phyloP scores from a whole-genome alignment of 2,888 invertebrate species.

The Tinea semifulvella region DNA sequence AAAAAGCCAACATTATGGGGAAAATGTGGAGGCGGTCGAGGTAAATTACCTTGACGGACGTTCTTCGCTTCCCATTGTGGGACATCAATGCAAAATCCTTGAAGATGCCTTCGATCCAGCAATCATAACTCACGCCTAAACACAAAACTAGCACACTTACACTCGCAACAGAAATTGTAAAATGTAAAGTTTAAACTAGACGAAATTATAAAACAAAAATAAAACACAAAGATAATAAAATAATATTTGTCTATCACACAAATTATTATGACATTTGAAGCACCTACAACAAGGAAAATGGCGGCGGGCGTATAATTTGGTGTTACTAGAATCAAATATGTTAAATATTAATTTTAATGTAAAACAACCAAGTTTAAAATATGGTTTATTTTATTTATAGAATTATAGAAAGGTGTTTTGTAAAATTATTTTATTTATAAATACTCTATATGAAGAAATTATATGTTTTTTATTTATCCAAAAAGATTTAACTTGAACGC shows the following conservation, averaged over 20 bases:
- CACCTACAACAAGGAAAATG: slow-evolving; percentile 67
- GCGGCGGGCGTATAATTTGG: slow-evolving; percentile 29
- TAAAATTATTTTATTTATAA: no score
- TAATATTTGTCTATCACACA: background rate
- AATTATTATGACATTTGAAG: slow-evolving; percentile 67
- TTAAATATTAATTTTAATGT: background rate
- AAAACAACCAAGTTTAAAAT: background rate
- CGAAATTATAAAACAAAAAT: slow-evolving; percentile 2
- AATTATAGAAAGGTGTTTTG: no score
- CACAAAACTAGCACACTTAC: no score
- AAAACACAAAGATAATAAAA: slow-evolving; percentile 6
- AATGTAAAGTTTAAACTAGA: background rate
- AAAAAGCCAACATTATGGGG: background rate
- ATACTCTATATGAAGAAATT: no score
- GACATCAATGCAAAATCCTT: slow-evolving; percentile 10
- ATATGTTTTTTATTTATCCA: no score
- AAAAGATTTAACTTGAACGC: no score
- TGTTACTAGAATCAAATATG: slow-evolving; percentile 1
- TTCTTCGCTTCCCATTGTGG: slow-evolving; percentile 11
- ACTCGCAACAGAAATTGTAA: background rate
- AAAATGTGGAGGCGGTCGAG: slow-evolving; percentile 3
- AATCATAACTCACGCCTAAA: background rate
- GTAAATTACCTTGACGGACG: slow-evolving; percentile 6
- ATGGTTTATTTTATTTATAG: no score
- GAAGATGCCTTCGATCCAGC: slow-evolving; percentile 7